Base-by-base conservation (phyloP, 2,113 vertebrate species). In the Chionodraco myersi region DNA sequence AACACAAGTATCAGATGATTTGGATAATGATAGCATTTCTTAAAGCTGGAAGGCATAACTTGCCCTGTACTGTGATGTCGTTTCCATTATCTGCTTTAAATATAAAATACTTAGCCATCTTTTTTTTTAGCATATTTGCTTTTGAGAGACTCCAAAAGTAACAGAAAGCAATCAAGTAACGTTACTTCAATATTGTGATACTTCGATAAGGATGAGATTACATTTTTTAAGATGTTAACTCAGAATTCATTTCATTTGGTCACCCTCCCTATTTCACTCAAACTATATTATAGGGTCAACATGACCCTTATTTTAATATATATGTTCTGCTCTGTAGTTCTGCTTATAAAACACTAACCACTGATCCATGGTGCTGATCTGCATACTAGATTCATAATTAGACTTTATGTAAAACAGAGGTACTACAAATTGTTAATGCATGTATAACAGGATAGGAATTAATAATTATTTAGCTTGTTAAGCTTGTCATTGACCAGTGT, bases 381-480 rank as follows among this genome's bases (percentile, higher is more conserved):
- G n/a, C 26, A 59, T 75, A 79, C 75, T 68, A 82, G 48, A 67
- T 36, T 23, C 59, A 72, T 75, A 58, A 79, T 79, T 85, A 79
- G 48, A 71, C 58, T 64, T 60, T 11, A 56, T 10, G 10, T 68
- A 45, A 41, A 12, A 67, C 26, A 58, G 51, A 26, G 30, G 56
- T 48, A 11, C 14, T 21, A 11, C 16, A 30, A 61, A 23, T 41
- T 67, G 56, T 45, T 77, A 72, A 72, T 60, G 30, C 10, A 30
- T 62, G 45, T 56, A 14, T 56, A 59, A 75, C 66, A 78, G 61
- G 44, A 77, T 26, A 45, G n/a, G 80, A 34, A 71, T 61, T 44
- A 69, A 53, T 65, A 75, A 44, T 65, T 73, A 61, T 63, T 36
- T 13, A 18, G 16, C 23, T 13, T 48, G 58, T 16, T 18, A n/a